Evolutionary conservation across 2,113 vertebrate genomes (phyloP).

Genomic region (Megaleporinus macrocephalus): DNA sequence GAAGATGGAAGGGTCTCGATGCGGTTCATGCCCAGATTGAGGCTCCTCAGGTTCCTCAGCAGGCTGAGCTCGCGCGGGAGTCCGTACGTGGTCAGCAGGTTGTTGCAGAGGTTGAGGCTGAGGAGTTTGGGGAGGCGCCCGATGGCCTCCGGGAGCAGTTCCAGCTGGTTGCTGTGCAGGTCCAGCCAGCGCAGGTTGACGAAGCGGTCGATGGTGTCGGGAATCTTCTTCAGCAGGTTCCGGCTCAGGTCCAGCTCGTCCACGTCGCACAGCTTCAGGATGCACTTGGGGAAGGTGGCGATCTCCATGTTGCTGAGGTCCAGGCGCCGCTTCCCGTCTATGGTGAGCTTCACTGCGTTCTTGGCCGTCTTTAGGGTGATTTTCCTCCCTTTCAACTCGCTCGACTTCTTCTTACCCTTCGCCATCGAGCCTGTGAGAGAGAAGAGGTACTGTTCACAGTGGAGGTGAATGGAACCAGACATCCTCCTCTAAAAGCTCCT

Average conservation of each 20-base stretch:
- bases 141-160: slow-evolving; percentile 79
- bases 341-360: slow-evolving; percentile 76
- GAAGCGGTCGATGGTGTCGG: slow-evolving; percentile 82
- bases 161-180: slow-evolving; percentile 90
- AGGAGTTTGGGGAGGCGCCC: slow-evolving; percentile 79
- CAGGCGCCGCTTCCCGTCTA: slow-evolving; percentile 80
- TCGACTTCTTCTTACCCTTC: slow-evolving; percentile 59
- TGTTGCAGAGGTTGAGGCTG: slow-evolving; percentile 89
- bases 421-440: slow-evolving; percentile 61
- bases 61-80: slow-evolving; percentile 82
- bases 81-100: slow-evolving; percentile 77
- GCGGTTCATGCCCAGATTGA: slow-evolving; percentile 89
- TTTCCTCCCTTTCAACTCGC: slow-evolving; percentile 73
- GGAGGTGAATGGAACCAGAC: neutral
- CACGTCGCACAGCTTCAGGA: slow-evolving; percentile 81
- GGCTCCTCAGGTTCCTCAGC: slow-evolving; percentile 78
- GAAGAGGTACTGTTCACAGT: neutral
- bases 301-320: slow-evolving; percentile 90
- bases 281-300: slow-evolving; percentile 80
- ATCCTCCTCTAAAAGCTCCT: neutral
- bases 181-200: slow-evolving; percentile 83
- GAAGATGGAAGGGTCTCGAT: slow-evolving; percentile 78
- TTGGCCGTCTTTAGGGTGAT: slow-evolving; percentile 84
- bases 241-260: slow-evolving; percentile 90
- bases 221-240: slow-evolving; percentile 85